Conservation (phyloP, 2,797 vertebrate genomes). For the Apogon talboti region DNA sequence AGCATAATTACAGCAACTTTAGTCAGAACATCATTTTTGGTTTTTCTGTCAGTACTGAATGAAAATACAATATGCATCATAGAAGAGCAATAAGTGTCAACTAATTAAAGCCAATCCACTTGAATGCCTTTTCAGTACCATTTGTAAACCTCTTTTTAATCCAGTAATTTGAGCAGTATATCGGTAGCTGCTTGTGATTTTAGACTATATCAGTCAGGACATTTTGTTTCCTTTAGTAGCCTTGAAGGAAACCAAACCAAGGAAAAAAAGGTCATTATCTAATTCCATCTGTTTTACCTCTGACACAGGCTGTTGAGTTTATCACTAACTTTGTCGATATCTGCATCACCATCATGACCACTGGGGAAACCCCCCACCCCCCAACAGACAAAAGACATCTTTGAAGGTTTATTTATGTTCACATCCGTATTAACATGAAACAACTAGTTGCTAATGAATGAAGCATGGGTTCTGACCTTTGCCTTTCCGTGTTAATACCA, state of each 20-base stretch:
- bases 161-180: too few species aligned
- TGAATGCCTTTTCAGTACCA: too few species aligned
- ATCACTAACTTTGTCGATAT: background rate
- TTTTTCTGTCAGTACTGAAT: background rate
- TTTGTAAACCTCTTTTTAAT: too few species aligned
- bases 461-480: conserved; percentile 13
- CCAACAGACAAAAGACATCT: too few species aligned
- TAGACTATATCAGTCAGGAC: too few species aligned
- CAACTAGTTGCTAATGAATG: conserved; percentile 8
- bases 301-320: background rate
- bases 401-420: background rate
- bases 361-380: conserved; percentile 4
- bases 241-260: background rate
- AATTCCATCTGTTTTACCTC: background rate
- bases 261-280: background rate
- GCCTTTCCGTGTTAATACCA: conserved; percentile 35
- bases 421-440: conserved; percentile 16
- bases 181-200: too few species aligned
- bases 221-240: too few species aligned
- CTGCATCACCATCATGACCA: background rate
- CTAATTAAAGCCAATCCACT: too few species aligned
- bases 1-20: background rate
- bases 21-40: background rate
- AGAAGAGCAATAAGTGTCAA: too few species aligned
- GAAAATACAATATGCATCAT: too few species aligned